Conservation (phyloP, 1,140 invertebrate species). For the Matsumurasca onukii region DNA sequence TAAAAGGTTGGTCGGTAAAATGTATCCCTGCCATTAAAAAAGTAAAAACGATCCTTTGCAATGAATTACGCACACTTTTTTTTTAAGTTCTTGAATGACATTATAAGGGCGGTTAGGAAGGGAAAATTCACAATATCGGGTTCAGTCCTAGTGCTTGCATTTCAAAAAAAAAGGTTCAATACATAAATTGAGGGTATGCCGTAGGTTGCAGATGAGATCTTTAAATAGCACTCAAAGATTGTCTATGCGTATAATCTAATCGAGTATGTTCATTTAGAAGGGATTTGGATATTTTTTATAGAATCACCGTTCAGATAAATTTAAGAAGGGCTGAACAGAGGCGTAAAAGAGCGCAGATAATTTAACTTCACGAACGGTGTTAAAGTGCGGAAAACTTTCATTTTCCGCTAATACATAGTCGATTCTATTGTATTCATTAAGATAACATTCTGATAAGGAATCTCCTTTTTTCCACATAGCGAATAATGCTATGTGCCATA, state of each 20-base stretch:
- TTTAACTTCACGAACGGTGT: conserved; percentile 22
- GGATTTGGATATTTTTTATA: conserved; percentile 12
- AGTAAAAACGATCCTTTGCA: conserved; percentile 16
- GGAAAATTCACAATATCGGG: conserved; percentile 24
- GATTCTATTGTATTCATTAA: conserved; percentile 32
- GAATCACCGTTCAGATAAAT: conserved; percentile 11
- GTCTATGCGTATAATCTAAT: conserved; percentile 19
- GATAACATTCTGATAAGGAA: conserved; percentile 33
- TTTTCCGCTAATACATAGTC: conserved; percentile 28
- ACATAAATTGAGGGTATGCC: conserved; percentile 26
- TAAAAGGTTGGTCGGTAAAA: conserved; percentile 20
- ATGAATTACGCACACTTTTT: conserved; percentile 25
- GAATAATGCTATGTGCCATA: conserved; percentile 39
- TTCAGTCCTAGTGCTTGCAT: conserved; percentile 26
- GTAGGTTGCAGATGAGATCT: conserved; percentile 24
- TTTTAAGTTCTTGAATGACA: conserved; percentile 13
- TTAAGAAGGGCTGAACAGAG: conserved; percentile 18
- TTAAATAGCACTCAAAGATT: conserved; percentile 24
- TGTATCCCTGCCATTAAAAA: conserved; percentile 22
- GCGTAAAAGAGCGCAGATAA: conserved; percentile 16
- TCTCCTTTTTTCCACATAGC: conserved; percentile 40
- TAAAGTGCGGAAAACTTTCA: conserved; percentile 8
- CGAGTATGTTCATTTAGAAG: background rate
- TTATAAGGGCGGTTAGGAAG: conserved; percentile 27
- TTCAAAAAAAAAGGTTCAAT: conserved; percentile 24